Conservation (phyloP, 2,888 invertebrate species). For the Craniophora ligustri region DNA sequence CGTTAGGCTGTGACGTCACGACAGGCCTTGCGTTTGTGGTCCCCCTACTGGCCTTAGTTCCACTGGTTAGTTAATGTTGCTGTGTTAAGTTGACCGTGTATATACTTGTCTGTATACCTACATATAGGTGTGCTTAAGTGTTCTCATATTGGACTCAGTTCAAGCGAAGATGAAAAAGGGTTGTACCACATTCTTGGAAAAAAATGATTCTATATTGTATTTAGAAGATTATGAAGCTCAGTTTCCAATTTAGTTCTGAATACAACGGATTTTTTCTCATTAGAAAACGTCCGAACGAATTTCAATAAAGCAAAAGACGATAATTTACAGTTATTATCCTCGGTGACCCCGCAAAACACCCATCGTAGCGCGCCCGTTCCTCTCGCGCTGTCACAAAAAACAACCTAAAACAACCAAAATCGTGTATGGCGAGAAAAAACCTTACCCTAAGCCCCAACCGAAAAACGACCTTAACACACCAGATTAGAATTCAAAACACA, state of each 20-base stretch:
- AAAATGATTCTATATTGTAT: too few relatives aligned
- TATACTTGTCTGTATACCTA: not conserved
- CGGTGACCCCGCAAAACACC: slow-evolving; percentile 88
- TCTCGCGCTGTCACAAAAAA: slow-evolving; percentile 83
- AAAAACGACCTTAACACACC: slow-evolving; percentile 63
- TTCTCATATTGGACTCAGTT: too few relatives aligned
- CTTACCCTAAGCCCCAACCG: slow-evolving; percentile 41
- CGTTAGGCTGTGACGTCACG: slow-evolving; percentile 28
- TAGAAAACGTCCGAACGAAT: slow-evolving; percentile 79
- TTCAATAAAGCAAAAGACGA: slow-evolving; percentile 86
- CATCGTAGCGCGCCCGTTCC: slow-evolving; percentile 78
- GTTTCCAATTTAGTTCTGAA: slow-evolving; percentile 12
- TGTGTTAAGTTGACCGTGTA: not conserved
- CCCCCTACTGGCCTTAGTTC: slow-evolving; percentile 5
- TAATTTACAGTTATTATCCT: slow-evolving; percentile 88
- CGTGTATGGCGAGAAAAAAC: slow-evolving; percentile 85
- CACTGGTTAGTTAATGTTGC: slow-evolving; percentile 30
- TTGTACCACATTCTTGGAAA: not conserved
- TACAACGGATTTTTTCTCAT: slow-evolving; percentile 66
- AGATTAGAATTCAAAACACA: slow-evolving; percentile 59
- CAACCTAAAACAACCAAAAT: slow-evolving; percentile 80
- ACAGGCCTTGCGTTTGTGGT: slow-evolving; percentile 27
- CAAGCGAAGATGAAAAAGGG: not conserved
- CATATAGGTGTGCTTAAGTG: too few relatives aligned
- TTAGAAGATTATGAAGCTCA: not conserved